Conservation (phyloP, 2,888 invertebrate genomes). For the Patella depressa region DNA sequence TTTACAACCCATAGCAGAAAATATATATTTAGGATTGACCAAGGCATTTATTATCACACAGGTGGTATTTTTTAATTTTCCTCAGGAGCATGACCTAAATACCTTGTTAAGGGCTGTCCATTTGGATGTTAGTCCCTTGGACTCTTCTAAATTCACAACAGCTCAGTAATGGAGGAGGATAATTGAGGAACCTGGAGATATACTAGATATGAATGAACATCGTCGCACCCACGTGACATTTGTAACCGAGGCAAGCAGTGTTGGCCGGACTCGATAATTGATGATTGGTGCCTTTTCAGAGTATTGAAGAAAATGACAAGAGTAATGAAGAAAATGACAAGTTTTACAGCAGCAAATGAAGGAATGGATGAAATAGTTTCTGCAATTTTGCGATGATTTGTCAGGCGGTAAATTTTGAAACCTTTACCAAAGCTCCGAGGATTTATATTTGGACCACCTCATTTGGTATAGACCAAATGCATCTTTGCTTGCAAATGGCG, state of each 20-base stretch:
- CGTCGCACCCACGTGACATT: slow-evolving; percentile 1
- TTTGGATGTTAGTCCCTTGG: slow-evolving; percentile 44
- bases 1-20: slow-evolving; percentile 29
- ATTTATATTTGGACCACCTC: slow-evolving; percentile 18
- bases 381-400: slow-evolving; percentile 21
- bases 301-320: not conserved
- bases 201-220: slow-evolving; percentile 21
- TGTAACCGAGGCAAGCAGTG: not conserved
- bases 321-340: not conserved
- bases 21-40: slow-evolving; percentile 32
- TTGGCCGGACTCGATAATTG: not conserved
- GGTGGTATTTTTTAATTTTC: slow-evolving; percentile 30
- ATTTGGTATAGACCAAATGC: no score
- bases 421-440: slow-evolving; percentile 17
- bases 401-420: slow-evolving; percentile 28
- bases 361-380: slow-evolving; percentile 6
- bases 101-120: slow-evolving; percentile 33
- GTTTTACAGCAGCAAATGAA: not conserved
- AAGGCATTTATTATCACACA: slow-evolving; percentile 31
- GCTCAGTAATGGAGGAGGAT: slow-evolving; percentile 24
- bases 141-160: slow-evolving; percentile 32
- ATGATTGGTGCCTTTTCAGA: slow-evolving; percentile 6
- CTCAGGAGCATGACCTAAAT: slow-evolving; percentile 25
- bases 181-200: slow-evolving; percentile 22
- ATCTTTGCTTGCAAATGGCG: no score